phyloP scores from a whole-genome alignment of 2,888 invertebrate genomes.

The Stegophylla sp. region DNA sequence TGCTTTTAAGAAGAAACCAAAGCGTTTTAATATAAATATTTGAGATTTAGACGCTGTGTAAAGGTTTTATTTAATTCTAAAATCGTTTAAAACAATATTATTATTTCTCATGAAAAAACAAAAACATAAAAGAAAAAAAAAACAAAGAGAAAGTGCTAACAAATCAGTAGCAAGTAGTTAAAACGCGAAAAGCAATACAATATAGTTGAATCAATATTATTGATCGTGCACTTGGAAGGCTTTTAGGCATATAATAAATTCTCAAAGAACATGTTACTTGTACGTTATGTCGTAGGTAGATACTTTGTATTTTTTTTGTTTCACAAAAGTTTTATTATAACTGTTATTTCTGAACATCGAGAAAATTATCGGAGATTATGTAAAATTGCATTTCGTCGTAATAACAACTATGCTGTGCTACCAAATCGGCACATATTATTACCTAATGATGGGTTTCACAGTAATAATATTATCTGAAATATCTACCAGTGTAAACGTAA shows the following conservation, averaged over 20 bases:
- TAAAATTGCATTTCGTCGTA: background rate
- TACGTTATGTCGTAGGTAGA: background rate
- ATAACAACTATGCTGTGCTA: too few species aligned
- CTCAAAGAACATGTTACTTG: background rate
- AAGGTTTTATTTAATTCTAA: too few species aligned
- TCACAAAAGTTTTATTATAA: background rate
- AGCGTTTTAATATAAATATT: slow-evolving; percentile 7
- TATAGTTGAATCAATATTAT: too few species aligned
- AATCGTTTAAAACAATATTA: too few species aligned
- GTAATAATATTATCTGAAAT: background rate
- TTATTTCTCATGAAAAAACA: slow-evolving; percentile 1
- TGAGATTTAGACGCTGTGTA: slow-evolving; percentile 7
- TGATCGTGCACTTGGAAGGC: background rate
- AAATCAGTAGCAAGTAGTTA: background rate
- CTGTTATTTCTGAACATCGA: background rate
- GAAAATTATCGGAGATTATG: background rate
- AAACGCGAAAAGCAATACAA: background rate
- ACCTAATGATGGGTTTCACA: too few species aligned
- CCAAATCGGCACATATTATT: background rate
- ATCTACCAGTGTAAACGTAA: background rate
- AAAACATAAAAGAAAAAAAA: too few species aligned
- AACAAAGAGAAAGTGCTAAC: slow-evolving; percentile 22
- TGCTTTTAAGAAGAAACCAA: background rate
- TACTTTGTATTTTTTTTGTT: background rate
- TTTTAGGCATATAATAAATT: background rate